phyloP scores from a whole-genome alignment of 2,113 vertebrate species.

The Crotalus helleri region DNA sequence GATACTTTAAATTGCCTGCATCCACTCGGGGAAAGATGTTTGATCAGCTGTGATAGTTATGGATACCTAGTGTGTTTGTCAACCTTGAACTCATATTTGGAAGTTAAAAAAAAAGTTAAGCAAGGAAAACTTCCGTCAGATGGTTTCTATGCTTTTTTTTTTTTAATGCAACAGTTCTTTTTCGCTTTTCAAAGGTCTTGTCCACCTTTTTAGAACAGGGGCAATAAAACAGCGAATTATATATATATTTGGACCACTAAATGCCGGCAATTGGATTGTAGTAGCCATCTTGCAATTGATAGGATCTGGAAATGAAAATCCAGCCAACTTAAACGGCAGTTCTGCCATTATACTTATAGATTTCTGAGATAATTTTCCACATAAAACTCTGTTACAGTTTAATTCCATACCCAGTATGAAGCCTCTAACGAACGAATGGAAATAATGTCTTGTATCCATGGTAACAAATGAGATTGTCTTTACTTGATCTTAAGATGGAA shows the following conservation, averaged over 20 bases:
- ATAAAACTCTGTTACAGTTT: conserved; percentile 57
- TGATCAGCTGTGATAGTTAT: neutral
- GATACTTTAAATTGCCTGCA: neutral
- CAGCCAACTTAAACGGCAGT: conserved; percentile 38
- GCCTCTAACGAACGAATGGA: conserved; percentile 61
- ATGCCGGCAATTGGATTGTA: conserved; percentile 8
- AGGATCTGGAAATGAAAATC: conserved; percentile 45
- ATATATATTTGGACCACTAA: conserved; percentile 28
- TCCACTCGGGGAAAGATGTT: neutral
- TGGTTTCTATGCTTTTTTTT: conserved; percentile 19
- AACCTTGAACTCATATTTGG: neutral
- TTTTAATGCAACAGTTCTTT: no score
- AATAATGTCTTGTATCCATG: conserved; percentile 63
- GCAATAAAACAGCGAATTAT: conserved; percentile 24
- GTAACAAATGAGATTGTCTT: conserved; percentile 63
- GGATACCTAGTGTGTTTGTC: neutral
- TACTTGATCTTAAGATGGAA: conserved; percentile 58
- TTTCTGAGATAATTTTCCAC: conserved; percentile 48
- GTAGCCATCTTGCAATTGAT: conserved; percentile 32
- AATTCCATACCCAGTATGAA: conserved; percentile 60
- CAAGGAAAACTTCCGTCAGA: conserved; percentile 13
- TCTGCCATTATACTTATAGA: conserved; percentile 35
- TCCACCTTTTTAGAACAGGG: conserved; percentile 10
- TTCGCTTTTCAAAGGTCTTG: conserved; percentile 21
- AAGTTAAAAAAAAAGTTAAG: neutral